Conservation (phyloP, 2,888 invertebrate genomes). For the Portevinia maculata region DNA sequence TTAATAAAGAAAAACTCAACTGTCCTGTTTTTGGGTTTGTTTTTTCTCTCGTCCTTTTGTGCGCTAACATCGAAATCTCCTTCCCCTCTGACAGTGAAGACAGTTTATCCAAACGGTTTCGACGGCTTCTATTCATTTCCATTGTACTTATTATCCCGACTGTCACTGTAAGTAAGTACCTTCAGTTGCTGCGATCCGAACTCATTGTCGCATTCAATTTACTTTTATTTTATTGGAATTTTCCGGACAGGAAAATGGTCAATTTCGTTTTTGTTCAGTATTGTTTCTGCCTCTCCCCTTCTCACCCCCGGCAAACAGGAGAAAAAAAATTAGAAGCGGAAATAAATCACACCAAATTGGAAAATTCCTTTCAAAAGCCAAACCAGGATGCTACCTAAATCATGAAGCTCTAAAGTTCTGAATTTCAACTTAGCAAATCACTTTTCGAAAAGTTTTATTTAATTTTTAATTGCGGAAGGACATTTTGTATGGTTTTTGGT, state of each 20-base stretch:
- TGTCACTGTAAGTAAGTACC: slow-evolving; percentile 71
- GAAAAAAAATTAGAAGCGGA: neutral
- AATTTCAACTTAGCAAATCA: slow-evolving; percentile 65
- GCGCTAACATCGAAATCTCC: slow-evolving; percentile 58
- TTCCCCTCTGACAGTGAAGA: slow-evolving; percentile 59
- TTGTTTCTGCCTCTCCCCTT: neutral
- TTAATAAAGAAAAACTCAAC: slow-evolving; percentile 73
- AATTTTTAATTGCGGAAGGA: slow-evolving; percentile 74
- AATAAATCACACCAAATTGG: slow-evolving; percentile 69
- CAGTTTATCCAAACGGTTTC: slow-evolving; percentile 70
- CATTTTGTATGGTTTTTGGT: slow-evolving; percentile 38
- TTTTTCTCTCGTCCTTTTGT: slow-evolving; percentile 55
- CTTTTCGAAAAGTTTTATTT: slow-evolving; percentile 66
- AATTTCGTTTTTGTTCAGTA: slow-evolving; percentile 61
- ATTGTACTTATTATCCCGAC: slow-evolving; percentile 69
- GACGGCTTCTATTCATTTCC: slow-evolving; percentile 66
- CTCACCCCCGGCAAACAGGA: neutral
- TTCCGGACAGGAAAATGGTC: slow-evolving; percentile 74
- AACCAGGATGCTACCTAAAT: slow-evolving; percentile 69
- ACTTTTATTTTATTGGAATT: slow-evolving; percentile 70
- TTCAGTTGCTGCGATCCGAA: slow-evolving; percentile 40
- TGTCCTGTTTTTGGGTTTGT: slow-evolving; percentile 50
- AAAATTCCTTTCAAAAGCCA: slow-evolving; percentile 58
- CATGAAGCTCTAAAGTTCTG: slow-evolving; percentile 49
- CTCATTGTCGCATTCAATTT: slow-evolving; percentile 74